Evolutionary conservation across 2,797 vertebrate species (phyloP).

Genomic region (Sebastes flavidus): DNA sequence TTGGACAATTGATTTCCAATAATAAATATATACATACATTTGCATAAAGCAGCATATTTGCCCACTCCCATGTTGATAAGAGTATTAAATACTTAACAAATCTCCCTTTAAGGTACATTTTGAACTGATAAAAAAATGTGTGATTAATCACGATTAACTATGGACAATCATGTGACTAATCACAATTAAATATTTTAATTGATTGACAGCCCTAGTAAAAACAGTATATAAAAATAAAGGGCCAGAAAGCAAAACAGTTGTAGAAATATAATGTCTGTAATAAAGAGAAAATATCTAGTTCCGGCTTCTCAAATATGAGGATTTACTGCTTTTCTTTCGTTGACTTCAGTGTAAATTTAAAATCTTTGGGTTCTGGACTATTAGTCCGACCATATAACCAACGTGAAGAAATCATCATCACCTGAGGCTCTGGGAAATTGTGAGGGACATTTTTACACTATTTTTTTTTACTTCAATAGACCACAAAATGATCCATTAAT

Average conservation of each 20-base stretch:
- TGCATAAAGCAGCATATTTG: too few species aligned
- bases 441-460: not conserved
- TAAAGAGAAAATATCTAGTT: not conserved
- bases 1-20: too few species aligned
- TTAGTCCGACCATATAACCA: not conserved
- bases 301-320: too few species aligned
- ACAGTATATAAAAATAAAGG: not conserved
- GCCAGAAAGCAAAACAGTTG: not conserved
- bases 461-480: not conserved
- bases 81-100: too few species aligned
- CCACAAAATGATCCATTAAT: not conserved
- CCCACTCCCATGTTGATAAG: too few species aligned
- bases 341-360: not conserved
- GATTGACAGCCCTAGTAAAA: not conserved
- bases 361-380: not conserved
- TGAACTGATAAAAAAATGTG: too few species aligned
- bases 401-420: not conserved
- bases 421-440: not conserved
- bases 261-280: not conserved
- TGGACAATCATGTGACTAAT: too few species aligned
- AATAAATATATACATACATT: too few species aligned
- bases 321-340: not conserved
- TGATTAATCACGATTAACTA: too few species aligned
- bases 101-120: too few species aligned
- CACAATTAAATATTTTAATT: accelerated